phyloP scores from a whole-genome alignment of 1,140 invertebrate species.

The Rhizoglyphus robini region DNA sequence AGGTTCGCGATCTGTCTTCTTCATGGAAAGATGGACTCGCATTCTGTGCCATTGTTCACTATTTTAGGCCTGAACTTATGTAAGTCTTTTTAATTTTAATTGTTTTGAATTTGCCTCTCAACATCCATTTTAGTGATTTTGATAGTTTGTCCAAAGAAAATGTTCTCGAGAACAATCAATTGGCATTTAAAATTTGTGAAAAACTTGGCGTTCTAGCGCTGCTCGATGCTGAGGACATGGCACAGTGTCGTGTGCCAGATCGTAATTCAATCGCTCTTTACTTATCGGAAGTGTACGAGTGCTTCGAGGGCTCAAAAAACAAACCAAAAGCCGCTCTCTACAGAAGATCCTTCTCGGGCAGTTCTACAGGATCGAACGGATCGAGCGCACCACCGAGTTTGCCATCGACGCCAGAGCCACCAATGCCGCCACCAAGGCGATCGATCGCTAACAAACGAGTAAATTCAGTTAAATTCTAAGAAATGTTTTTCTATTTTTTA shows the following conservation, averaged over 20 bases:
- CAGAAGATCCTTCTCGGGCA: background rate
- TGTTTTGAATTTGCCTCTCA: too few species aligned
- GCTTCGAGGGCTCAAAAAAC: conserved; percentile 39
- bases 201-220: conserved; percentile 83
- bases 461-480: background rate
- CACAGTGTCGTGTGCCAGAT: conserved; percentile 69
- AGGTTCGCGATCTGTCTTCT: conserved; percentile 78
- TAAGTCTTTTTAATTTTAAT: conserved; percentile 45
- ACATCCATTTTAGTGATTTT: conserved; percentile 66
- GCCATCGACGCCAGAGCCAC: background rate
- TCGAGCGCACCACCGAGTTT: background rate
- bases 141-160: conserved; percentile 65
- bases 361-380: background rate
- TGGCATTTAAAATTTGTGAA: too few species aligned
- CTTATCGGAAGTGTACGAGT: conserved; percentile 84
- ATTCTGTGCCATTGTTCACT: conserved; percentile 91
- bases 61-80: conserved; percentile 88
- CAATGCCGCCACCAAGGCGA: background rate
- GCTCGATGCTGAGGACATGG: conserved; percentile 87
- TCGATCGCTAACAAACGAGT: too few species aligned
- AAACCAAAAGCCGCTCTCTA: background rate
- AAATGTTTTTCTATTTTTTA: too few species aligned
- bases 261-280: conserved; percentile 81
- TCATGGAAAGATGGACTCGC: conserved; percentile 84
- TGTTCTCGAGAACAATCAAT: conserved; percentile 70